phyloP scores from a whole-genome alignment of 2,797 vertebrate species.

The Neosilurus mollespiculum region DNA sequence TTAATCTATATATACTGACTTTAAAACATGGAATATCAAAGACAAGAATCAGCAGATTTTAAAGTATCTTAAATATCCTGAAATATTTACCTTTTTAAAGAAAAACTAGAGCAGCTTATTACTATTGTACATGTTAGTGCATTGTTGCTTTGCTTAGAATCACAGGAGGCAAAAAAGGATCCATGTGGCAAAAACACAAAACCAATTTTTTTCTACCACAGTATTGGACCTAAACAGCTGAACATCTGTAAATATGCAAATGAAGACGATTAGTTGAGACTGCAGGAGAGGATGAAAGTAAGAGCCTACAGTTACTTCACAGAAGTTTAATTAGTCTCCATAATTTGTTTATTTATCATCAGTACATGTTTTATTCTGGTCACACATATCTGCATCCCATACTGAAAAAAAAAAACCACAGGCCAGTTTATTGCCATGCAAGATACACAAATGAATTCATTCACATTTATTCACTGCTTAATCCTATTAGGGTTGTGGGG shows the following conservation, averaged over 20 bases:
- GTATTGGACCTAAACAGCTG: not conserved
- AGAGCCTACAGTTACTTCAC: not conserved
- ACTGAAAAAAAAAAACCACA: not conserved
- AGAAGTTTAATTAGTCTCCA: not conserved
- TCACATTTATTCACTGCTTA: not conserved
- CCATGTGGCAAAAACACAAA: slow-evolving; percentile 11
- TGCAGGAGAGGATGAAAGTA: not conserved
- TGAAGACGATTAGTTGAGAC: not conserved
- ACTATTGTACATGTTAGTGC: not conserved
- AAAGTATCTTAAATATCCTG: not conserved
- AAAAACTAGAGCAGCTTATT: not conserved
- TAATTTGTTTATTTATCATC: not conserved
- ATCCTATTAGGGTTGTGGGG: too few relatives aligned
- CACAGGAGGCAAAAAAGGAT: slow-evolving; percentile 21
- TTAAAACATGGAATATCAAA: not conserved
- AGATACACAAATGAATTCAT: not conserved
- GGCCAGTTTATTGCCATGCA: not conserved
- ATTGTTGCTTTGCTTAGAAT: not conserved
- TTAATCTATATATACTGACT: too few relatives aligned
- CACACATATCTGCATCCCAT: not conserved
- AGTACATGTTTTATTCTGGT: not conserved
- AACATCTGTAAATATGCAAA: slow-evolving; percentile 7
- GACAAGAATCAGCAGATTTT: not conserved
- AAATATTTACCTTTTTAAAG: not conserved
- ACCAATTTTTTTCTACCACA: not conserved